Percentiles rank a stretch among this genome's conserved stretches.
phyloP scores from a whole-genome alignment of 2,113 vertebrate species.

The Potamarius usumacintae region DNA sequence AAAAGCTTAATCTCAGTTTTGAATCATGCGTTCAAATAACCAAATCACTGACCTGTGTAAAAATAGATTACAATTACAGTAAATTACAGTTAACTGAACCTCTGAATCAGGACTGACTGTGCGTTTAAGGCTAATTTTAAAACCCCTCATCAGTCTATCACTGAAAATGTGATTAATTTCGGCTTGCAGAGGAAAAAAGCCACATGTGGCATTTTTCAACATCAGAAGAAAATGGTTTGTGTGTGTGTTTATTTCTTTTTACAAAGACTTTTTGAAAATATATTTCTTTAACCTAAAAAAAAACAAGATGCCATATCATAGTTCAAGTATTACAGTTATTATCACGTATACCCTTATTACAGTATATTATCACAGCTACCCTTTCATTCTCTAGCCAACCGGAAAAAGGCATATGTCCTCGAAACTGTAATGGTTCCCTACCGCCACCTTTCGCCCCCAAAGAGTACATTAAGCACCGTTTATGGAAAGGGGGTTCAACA shows the following conservation, averaged over 20 bases:
- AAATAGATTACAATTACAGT: background rate
- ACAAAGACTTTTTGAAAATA: background rate
- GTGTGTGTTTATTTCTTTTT: background rate
- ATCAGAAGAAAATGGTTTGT: background rate
- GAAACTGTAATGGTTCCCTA: background rate
- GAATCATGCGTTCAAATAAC: background rate
- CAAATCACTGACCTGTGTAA: background rate
- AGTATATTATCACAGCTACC: too few species aligned
- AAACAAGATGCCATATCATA: background rate
- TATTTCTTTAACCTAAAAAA: background rate
- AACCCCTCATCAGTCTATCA: background rate
- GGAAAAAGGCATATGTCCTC: background rate
- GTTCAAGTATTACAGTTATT: background rate
- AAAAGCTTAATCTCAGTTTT: background rate
- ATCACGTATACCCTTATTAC: background rate
- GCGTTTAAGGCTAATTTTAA: background rate
- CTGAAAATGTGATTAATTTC: background rate
- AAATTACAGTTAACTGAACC: background rate
- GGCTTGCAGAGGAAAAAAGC: background rate
- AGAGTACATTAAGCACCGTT: background rate
- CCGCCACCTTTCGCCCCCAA: slow-evolving; percentile 4
- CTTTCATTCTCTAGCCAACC: background rate
- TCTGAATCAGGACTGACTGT: background rate
- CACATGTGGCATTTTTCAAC: background rate
- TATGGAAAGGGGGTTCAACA: background rate